Evolutionary conservation across 2,888 invertebrate genomes (phyloP).

Genomic region (Tetramorium bicarinatum): DNA sequence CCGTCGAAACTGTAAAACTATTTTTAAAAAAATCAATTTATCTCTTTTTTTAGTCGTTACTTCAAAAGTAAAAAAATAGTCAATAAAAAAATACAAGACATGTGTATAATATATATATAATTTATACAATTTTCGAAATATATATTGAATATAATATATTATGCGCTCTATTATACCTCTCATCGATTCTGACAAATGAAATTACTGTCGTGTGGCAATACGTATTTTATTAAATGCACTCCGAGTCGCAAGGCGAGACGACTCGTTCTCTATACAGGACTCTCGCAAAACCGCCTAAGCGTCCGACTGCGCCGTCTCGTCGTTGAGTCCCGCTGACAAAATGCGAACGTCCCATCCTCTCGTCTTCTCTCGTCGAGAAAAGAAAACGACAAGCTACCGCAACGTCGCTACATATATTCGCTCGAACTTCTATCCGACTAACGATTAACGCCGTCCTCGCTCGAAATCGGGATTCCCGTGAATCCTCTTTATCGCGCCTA

Average conservation of each 20-base stretch:
- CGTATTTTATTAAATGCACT: not conserved
- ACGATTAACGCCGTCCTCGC: not conserved
- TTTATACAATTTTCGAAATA: not conserved
- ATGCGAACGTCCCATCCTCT: not conserved
- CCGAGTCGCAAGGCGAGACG: not conserved
- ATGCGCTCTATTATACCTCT: not conserved
- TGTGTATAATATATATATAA: not conserved
- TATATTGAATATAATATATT: too few relatives aligned
- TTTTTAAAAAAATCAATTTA: too few relatives aligned
- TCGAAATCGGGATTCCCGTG: not conserved
- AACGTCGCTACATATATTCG: not conserved
- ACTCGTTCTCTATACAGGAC: not conserved
- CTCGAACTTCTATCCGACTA: not conserved
- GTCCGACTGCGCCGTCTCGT: not conserved
- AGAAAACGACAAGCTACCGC: not conserved
- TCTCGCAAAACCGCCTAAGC: not conserved
- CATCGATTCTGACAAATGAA: not conserved
- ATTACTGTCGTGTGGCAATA: not conserved
- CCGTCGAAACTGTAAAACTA: not conserved
- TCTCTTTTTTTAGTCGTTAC: too few relatives aligned
- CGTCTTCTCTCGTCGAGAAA: not conserved
- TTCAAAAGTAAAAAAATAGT: too few relatives aligned
- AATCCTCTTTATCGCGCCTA: not conserved
- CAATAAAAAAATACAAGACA: too few relatives aligned
- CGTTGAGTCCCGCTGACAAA: constrained; percentile 10